phyloP scores from a whole-genome alignment of 2,888 invertebrate genomes.

The Cephalotes varians region DNA sequence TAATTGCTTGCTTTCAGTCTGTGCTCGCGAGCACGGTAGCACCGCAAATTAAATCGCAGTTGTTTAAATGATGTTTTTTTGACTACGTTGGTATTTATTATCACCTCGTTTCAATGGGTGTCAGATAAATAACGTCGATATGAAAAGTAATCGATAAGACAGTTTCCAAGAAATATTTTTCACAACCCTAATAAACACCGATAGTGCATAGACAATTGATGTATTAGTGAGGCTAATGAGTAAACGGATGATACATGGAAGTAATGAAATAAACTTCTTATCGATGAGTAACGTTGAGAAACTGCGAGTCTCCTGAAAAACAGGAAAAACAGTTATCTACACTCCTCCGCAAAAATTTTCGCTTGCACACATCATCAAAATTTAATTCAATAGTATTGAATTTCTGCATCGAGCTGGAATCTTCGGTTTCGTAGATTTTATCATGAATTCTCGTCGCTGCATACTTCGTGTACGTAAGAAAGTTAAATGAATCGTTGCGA shows the following conservation, averaged over 20 bases:
- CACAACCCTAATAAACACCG: not conserved
- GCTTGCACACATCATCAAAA: not conserved
- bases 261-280: not conserved
- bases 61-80: not conserved
- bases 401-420: not conserved
- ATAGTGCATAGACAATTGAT: not conserved
- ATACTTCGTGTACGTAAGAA: not conserved
- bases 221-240: not conserved
- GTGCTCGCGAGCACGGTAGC: not conserved
- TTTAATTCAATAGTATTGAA: not conserved
- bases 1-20: slow-evolving; percentile 18
- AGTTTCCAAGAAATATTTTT: slow-evolving; percentile 1
- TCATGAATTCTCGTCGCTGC: not conserved
- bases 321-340: not conserved
- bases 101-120: not conserved
- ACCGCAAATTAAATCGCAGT: not conserved
- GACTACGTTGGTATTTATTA: not conserved
- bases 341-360: not conserved
- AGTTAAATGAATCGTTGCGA: not conserved
- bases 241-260: not conserved
- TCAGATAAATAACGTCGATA: not conserved
- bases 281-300: slow-evolving; percentile 2
- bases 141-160: not conserved
- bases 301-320: not conserved
- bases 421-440: not conserved